Evolutionary conservation across 2,888 invertebrate species (phyloP), one percentile per base, ranked within the genome.

Genomic region (Meteorus cinctellus): DNA sequence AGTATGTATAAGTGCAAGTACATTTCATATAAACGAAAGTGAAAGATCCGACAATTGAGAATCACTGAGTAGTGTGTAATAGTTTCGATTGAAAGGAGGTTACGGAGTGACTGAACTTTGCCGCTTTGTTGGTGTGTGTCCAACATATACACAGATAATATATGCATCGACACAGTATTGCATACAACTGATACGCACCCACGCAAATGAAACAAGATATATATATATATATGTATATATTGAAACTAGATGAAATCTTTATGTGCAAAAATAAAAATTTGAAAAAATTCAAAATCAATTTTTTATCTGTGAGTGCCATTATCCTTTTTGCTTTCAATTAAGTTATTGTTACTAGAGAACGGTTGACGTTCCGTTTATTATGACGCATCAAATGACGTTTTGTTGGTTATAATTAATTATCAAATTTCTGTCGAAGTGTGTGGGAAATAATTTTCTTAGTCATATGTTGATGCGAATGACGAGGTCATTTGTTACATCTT

Each of bases 1-100:
- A n/a, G n/a, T 55, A 5, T 55, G n/a, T 55, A 55, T 55, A 48
- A 48, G 48, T 48, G 16, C 16, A 48, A 48, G 48, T 48, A 48
- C 4, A 48, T 48, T 48, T 14, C 14, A 14, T 48, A n/a, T 16
- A 16, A 55, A 55, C 19, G 55, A 55, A 55, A 55, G 55, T 55
- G 55, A 55, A 55, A 55, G 55, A 65, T 16, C 76, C 71, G 41
- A 31, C n/a, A 79, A 82, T 80, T 88, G 88, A 88, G 88, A 85
- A 81, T 81, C 88, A 83, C 88, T 88, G 88, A 77, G 80, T 85
- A 86, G 86, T 87, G 88, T 88, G 88, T 89, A 89, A 89, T 89
- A 89, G 89, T 89, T 89, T 89, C 89, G 89, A 89, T 89, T 84
- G 89, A 89, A 89, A 89, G 89, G 89, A 89, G 89, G 89, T 89